A percentile compares a stretch with the other conserved stretches of the same genome.
These are phyloP conservation scores for Phrynocephalus vlangalii DNA, from an alignment of 2,797 vertebrate species.

Conservation along the genomic window DNA sequence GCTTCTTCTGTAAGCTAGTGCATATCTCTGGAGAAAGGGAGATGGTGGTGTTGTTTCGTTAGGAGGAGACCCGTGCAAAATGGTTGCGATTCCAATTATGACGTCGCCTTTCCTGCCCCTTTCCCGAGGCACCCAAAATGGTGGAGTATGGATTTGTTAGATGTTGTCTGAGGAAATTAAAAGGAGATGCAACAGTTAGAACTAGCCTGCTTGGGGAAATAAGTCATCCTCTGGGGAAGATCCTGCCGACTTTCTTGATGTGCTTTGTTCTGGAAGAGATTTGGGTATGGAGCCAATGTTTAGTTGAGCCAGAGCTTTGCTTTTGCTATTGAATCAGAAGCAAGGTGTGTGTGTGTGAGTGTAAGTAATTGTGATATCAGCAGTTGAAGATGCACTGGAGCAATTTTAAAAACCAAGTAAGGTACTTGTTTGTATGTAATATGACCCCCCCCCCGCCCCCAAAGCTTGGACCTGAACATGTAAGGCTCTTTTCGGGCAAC, in stretches of 20 bases:
- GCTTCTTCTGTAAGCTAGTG: not conserved
- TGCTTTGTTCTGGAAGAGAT: not conserved
- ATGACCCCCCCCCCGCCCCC: no score
- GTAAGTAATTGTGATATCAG: no score
- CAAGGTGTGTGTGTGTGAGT: no score
- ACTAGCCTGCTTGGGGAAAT: not conserved
- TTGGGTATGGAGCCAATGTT: not conserved
- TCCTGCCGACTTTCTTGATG: not conserved
- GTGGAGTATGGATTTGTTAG: not conserved
- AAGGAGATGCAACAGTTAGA: not conserved
- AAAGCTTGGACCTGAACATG: no score
- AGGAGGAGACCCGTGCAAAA: not conserved
- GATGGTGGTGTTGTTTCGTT: not conserved
- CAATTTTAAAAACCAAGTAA: not conserved
- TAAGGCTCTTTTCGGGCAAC: no score
- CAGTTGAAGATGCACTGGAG: no score
- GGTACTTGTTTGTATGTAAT: no score
- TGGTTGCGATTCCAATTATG: not conserved
- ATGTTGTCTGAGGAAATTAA: not conserved
- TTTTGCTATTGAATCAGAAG: not conserved
- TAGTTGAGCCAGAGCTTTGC: not conserved
- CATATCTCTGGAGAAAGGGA: fast-evolving
- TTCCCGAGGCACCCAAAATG: not conserved
- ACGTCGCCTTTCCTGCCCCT: not conserved
- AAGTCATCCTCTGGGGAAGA: not conserved